A percentile compares a stretch with the other conserved stretches of the same genome.
phyloP scores from a whole-genome alignment of 2,888 invertebrate species.

The Drosophila recens region DNA sequence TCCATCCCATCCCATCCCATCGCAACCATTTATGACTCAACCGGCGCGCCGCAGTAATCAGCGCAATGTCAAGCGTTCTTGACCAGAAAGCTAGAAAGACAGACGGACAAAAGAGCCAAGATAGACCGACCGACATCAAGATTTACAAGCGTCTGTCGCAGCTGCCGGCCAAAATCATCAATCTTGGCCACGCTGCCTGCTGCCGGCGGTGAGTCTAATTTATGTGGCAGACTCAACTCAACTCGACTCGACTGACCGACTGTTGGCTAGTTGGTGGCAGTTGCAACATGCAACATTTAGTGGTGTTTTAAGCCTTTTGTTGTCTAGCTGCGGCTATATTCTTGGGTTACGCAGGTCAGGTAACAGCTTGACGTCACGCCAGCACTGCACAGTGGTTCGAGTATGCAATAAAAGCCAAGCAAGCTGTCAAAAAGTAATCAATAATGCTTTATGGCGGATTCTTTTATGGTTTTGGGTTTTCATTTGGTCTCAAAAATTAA shows the following conservation, averaged over 20 bases:
- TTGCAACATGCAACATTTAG: slow-evolving; percentile 17
- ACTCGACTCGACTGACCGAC: neutral
- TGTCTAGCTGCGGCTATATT: slow-evolving; percentile 19
- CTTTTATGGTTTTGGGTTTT: no score
- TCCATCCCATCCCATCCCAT: neutral
- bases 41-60: slow-evolving; percentile 55
- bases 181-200: slow-evolving; percentile 51
- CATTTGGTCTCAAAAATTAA: no score
- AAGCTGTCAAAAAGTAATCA: neutral
- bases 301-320: slow-evolving; percentile 31
- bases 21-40: slow-evolving; percentile 54
- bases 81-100: slow-evolving; percentile 14
- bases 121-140: slow-evolving; percentile 40
- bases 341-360: slow-evolving; percentile 20
- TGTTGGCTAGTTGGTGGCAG: neutral
- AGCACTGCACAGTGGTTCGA: slow-evolving; percentile 17
- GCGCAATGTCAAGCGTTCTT: slow-evolving; percentile 66
- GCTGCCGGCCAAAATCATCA: slow-evolving; percentile 71
- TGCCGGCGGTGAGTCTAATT: slow-evolving; percentile 60
- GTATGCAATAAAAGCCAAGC: neutral
- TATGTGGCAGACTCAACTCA: slow-evolving; percentile 52
- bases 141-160: slow-evolving; percentile 60
- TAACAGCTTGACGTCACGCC: slow-evolving; percentile 21
- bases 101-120: slow-evolving; percentile 9
- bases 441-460: neutral